Evolutionary conservation across 2,797 vertebrate species (phyloP), one percentile per base, ranked within the genome.

Genomic region (Botia kubotai): DNA sequence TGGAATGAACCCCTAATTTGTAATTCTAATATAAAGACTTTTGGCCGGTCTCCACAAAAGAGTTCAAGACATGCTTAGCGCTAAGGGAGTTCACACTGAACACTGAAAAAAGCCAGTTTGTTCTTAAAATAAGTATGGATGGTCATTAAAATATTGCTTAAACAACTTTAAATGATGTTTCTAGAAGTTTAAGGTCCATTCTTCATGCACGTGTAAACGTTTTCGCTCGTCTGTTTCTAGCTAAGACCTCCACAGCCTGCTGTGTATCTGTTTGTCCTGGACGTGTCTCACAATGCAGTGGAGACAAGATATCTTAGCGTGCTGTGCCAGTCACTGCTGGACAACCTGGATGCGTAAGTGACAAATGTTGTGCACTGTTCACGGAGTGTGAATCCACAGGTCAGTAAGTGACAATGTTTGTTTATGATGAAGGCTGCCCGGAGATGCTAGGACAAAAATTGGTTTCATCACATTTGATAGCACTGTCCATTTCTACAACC

Each of bases 401-500:
- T 13, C n/a, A 77, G 14, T 62, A 12, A 67, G 19, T 16, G 11
- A 5, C 6, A 85, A n/a, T 53, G 12, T 52, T 11, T 52, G 0
- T 70, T 13, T 72, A 7, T 33, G 86, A 90, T 92, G 79, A 84
- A 99, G 97, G 91, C 95, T 99, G 90, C 97, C 97, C 79, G 97
- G 97, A 87, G 98, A 99, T 91, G 94, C 97, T 2, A 94, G 97
- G 90, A 99, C 96, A 86, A 98, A 98, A 91, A 95, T 99, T 53
- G 97, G 97, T 87, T 98, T 99, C 89, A 95, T 99, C 92, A 98
- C 97, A 0, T 99, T 98, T 87, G 97, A 99, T 92, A 98, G 97
- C 92, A 97, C 96, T 89, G 95, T 99, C 91, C 97, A 99, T 89
- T 99, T 98, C 94, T 98, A 99, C 92, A 97, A 97, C 89, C 96